Evolutionary conservation across 2,113 vertebrate species (phyloP), one percentile per base, ranked within the genome.

Genomic region (Thamnaconus septentrionalis): DNA sequence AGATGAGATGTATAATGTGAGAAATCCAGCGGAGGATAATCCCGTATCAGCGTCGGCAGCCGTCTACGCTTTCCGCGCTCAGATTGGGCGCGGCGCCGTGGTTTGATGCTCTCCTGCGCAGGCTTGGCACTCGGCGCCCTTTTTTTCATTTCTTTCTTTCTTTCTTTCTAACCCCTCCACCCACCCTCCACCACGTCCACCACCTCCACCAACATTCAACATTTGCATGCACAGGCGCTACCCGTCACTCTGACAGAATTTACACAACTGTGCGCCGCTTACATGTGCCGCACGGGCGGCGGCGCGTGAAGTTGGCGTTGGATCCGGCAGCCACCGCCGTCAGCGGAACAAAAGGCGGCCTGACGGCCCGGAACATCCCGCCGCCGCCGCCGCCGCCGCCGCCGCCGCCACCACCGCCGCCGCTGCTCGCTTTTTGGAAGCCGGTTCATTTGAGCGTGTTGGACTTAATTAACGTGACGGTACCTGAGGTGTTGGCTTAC

Each of bases 21-120:
- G 59, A 72, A 85, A 84, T 76, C 64, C 70, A 68, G 56, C 42
- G 42, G 69, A 72, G 81, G 79, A 83, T 85, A 79, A 88, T 82
- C 80, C 79, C 10, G 58, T 71, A 79, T 80, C 73, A 71, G 61
- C 75, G 48, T 69, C 76, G 7, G 69, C 66, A 80, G 64, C 76
- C 73, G 56, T 71, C 69, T 76, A 66, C 60, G 61, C 54, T 64
- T 72, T 62, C 73, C 53, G 46, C 42, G 46, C 76, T 52, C 56
- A 42, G 66, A 8, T 18, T 56, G 45, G 5, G 45, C 45, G 64
- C 45, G 41, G 47, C 7, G 47, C 50, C 64, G 12, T 11, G 49
- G 44, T 61, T 63, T 72, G 56, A 73, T 55, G 49, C 62, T 50
- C 73, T 59, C 42, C 64, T 45, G 58, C 39, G 4, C 71, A 51